Percentiles rank a stretch among this genome's conserved stretches.
phyloP scores from a whole-genome alignment of 2,888 invertebrate species.

The Colletes collaris region DNA sequence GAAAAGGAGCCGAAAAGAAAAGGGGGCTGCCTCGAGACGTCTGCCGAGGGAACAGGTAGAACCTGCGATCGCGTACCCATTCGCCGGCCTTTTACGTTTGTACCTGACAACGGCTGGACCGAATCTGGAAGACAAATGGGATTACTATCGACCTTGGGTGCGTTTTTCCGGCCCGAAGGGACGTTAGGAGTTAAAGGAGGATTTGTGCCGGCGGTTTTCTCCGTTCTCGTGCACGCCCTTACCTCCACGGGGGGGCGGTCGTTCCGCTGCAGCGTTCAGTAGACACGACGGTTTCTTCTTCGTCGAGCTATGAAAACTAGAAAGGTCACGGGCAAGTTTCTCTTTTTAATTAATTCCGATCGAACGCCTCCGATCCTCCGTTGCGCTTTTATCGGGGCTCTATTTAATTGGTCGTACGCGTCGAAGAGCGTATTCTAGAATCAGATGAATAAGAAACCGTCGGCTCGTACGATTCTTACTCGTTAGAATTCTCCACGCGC shows the following conservation, averaged over 20 bases:
- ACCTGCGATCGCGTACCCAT: constrained; percentile 64
- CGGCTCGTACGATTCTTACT: constrained; percentile 23
- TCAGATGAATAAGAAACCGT: constrained; percentile 46
- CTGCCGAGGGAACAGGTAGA: constrained; percentile 58
- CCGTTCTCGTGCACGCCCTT: neutral
- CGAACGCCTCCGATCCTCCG: constrained; percentile 4
- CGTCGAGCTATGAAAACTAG: constrained; percentile 24
- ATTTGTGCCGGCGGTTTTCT: constrained; percentile 56
- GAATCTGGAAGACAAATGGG: constrained; percentile 67
- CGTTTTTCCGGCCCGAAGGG: constrained; percentile 46
- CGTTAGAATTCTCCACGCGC: constrained; percentile 62
- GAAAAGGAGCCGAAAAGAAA: constrained; percentile 19
- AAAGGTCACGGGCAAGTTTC: neutral
- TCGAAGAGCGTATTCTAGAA: constrained; percentile 20
- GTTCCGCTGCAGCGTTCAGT: constrained; percentile 23
- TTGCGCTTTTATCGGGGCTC: neutral
- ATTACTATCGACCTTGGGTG: constrained; percentile 57
- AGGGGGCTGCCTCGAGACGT: constrained; percentile 31
- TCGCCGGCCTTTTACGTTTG: constrained; percentile 57
- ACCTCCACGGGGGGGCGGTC: constrained; percentile 36
- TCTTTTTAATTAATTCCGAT: constrained; percentile 37
- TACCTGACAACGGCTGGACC: constrained; percentile 65
- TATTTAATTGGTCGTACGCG: constrained; percentile 36
- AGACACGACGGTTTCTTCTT: constrained; percentile 12
- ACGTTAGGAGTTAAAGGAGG: constrained; percentile 65